Conservation (phyloP, 1,140 invertebrate genomes). For the Drosophila saltans region DNA sequence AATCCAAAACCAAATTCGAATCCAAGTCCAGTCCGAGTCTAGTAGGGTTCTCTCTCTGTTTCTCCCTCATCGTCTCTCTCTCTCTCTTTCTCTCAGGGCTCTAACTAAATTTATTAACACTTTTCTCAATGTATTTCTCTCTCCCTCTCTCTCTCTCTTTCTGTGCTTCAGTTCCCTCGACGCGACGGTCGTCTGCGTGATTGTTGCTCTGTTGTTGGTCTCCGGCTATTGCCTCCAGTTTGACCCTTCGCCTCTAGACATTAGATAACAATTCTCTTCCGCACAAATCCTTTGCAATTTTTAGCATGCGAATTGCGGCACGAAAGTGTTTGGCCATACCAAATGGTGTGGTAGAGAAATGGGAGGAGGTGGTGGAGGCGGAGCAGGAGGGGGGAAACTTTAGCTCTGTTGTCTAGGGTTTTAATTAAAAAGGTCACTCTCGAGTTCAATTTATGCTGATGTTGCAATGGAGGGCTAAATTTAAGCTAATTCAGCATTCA, state of each 20-base stretch:
- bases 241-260: constrained; percentile 75
- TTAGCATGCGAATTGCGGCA: constrained; percentile 29
- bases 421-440: constrained; percentile 76
- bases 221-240: constrained; percentile 29
- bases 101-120: constrained; percentile 74
- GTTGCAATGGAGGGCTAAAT: constrained; percentile 38
- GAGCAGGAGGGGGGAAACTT: background rate
- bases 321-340: constrained; percentile 3
- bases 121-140: constrained; percentile 49
- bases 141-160: too few relatives aligned
- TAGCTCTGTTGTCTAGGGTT: constrained; percentile 39
- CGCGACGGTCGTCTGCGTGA: constrained; percentile 63
- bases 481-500: constrained; percentile 35
- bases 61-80: too few relatives aligned
- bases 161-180: constrained; percentile 33
- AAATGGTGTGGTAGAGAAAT: too few relatives aligned
- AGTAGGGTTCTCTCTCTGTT: constrained; percentile 6
- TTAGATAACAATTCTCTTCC: constrained; percentile 72
- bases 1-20: constrained; percentile 14
- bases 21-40: constrained; percentile 6
- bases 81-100: background rate
- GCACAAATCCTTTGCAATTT: constrained; percentile 24
- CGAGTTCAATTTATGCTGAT: constrained; percentile 71
- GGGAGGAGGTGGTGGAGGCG: background rate
- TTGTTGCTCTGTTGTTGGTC: constrained; percentile 52